Percentiles rank a stretch among this genome's conserved stretches.
Evolutionary conservation across 2,113 vertebrate species (phyloP).

Genomic region (Struthidea cinerea): DNA sequence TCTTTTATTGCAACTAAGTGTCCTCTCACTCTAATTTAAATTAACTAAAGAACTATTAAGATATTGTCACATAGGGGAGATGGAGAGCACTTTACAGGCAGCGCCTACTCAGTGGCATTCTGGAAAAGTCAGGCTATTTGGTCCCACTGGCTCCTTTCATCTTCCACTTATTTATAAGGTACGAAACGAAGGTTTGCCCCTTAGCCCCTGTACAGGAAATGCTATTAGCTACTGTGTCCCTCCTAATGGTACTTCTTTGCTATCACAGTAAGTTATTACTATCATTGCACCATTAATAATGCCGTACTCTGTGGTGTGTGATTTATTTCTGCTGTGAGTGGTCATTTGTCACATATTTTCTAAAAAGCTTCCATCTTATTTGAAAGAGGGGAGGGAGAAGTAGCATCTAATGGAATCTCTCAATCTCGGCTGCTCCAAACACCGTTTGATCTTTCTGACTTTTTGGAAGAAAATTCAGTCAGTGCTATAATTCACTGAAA

Average conservation of each 20-base stretch:
- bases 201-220: not conserved
- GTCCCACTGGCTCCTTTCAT: not conserved
- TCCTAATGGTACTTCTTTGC: slow-evolving; percentile 26
- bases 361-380: slow-evolving; percentile 45
- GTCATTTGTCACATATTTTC: slow-evolving; percentile 50
- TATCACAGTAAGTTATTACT: slow-evolving; percentile 49
- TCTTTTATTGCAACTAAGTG: not conserved
- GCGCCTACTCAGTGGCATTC: not conserved
- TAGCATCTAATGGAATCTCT: slow-evolving; percentile 32
- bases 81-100: not conserved
- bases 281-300: slow-evolving; percentile 52
- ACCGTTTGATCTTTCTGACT: slow-evolving; percentile 27
- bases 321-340: slow-evolving; percentile 41
- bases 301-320: slow-evolving; percentile 3
- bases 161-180: not conserved
- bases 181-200: not conserved
- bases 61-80: not conserved
- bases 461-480: not conserved
- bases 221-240: slow-evolving; percentile 29
- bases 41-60: slow-evolving; percentile 6
- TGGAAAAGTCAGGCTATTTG: not conserved
- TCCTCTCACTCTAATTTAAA: not conserved
- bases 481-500: not conserved
- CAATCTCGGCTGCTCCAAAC: slow-evolving; percentile 24
- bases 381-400: not conserved